Percentiles rank a stretch among this genome's conserved stretches.
Conservation (phyloP, 2,113 vertebrate species). For the Petrocephalus zakoni region DNA sequence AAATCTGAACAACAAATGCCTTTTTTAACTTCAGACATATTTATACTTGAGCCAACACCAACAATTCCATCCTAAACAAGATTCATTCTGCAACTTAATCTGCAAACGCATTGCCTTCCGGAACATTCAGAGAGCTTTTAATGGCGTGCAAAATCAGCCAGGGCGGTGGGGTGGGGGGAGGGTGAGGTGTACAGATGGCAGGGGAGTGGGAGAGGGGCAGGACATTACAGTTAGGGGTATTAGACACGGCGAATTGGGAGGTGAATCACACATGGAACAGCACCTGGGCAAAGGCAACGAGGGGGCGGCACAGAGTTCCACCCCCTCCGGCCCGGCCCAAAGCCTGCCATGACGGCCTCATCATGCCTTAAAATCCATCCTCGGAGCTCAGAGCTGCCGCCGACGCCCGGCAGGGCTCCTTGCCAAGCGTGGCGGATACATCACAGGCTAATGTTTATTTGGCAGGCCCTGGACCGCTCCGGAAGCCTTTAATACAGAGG, state of each 20-base stretch:
- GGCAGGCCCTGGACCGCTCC: neutral
- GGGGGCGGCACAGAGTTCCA: neutral
- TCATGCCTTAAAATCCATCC: neutral
- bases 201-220: neutral
- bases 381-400: neutral
- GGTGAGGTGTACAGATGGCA: neutral
- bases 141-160: neutral
- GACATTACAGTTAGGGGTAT: neutral
- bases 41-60: neutral
- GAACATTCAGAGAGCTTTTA: neutral
- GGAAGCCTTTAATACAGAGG: neutral
- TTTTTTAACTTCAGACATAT: neutral
- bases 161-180: neutral
- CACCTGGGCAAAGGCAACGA: neutral
- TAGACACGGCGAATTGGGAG: neutral
- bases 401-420: neutral
- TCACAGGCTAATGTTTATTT: conserved; percentile 9
- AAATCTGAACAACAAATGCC: neutral
- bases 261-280: neutral
- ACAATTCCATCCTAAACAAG: conserved; percentile 4
- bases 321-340: neutral
- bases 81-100: neutral
- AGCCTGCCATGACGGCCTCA: neutral
- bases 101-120: neutral
- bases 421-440: neutral